These are phyloP conservation scores for Plagiodera versicolora DNA, from an alignment of 2,888 invertebrate species.

Conservation along the genomic window DNA sequence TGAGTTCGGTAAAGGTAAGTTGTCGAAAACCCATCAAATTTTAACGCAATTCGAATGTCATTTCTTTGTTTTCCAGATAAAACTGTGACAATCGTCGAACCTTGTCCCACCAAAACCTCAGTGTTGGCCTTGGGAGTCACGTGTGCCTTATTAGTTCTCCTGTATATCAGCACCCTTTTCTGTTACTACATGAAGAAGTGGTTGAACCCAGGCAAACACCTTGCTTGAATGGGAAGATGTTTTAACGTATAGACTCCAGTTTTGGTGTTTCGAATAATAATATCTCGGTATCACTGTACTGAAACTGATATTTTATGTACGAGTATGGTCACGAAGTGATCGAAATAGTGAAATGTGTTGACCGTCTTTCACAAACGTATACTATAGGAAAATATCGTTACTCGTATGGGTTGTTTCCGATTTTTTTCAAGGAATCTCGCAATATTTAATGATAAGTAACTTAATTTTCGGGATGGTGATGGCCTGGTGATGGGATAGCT, in stretches of 20 bases:
- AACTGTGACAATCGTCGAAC: conserved; percentile 87
- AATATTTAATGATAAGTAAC: conserved; percentile 36
- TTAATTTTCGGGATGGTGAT: conserved; percentile 48
- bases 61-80: conserved; percentile 66
- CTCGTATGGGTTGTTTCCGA: conserved; percentile 28
- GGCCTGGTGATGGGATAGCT: conserved; percentile 46
- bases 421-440: conserved; percentile 20
- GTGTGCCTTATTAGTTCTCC: conserved; percentile 83
- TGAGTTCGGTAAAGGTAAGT: conserved; percentile 71
- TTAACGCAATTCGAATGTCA: background rate
- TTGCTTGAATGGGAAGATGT: conserved; percentile 59
- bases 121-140: conserved; percentile 89
- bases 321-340: conserved; percentile 19
- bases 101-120: conserved; percentile 89
- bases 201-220: conserved; percentile 82
- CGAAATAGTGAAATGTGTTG: conserved; percentile 12
- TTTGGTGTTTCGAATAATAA: conserved; percentile 34
- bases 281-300: conserved; percentile 19
- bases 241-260: conserved; percentile 26
- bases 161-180: conserved; percentile 89
- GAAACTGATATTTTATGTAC: conserved; percentile 22
- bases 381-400: conserved; percentile 11
- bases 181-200: conserved; percentile 93
- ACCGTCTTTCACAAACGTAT: conserved; percentile 20
- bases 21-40: background rate